Conservation (phyloP, 2,113 vertebrate species). For the Eubucco bourcierii region DNA sequence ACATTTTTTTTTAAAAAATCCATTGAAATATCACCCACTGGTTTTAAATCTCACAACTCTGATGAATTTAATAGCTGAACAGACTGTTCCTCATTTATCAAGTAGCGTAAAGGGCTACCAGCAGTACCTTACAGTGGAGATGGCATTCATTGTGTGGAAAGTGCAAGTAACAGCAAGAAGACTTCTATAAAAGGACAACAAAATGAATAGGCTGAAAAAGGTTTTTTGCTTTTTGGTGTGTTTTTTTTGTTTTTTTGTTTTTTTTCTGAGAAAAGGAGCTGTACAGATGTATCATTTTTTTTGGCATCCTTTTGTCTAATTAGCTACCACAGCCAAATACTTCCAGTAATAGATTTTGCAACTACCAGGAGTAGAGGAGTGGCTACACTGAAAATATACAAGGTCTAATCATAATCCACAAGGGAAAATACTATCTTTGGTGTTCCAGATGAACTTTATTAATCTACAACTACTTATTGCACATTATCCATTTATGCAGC, state of each 20-base stretch:
- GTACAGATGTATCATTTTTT: neutral
- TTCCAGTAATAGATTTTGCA: neutral
- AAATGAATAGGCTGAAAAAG: neutral
- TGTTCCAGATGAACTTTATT: neutral
- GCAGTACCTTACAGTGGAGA: neutral
- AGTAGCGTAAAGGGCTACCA: neutral
- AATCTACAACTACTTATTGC: neutral
- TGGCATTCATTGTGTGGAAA: neutral
- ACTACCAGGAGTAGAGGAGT: neutral
- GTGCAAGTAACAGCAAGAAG: neutral
- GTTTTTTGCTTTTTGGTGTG: too few species aligned
- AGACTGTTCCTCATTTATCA: neutral
- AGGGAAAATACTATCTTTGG: neutral
- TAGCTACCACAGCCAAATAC: neutral
- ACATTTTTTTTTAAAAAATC: neutral
- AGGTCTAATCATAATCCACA: neutral
- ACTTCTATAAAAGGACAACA: neutral
- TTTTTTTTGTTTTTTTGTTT: neutral
- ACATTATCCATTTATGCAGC: neutral
- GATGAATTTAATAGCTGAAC: neutral
- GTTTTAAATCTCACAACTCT: neutral
- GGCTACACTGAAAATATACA: neutral
- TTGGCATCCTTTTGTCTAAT: neutral
- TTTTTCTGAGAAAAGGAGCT: neutral
- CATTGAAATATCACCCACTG: slow-evolving; percentile 11